Percentiles rank a stretch among this genome's conserved stretches.
These are phyloP conservation scores for Aphelenchoides fujianensis DNA, from an alignment of 1,140 invertebrate species.

Conservation along the genomic window DNA sequence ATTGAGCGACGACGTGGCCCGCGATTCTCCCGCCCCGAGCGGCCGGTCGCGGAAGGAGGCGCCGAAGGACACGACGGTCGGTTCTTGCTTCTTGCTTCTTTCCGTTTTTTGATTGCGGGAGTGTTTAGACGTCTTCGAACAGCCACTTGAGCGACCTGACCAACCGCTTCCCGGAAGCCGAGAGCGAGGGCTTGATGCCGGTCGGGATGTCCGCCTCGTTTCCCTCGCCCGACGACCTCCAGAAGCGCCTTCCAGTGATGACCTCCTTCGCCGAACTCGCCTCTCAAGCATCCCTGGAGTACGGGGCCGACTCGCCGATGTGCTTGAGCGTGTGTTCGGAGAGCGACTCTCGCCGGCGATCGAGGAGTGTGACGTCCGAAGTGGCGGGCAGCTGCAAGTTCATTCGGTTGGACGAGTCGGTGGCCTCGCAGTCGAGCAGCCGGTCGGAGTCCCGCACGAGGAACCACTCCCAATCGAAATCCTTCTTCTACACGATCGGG, in stretches of 20 bases:
- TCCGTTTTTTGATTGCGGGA: no score
- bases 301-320: constrained; percentile 43
- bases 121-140: constrained; percentile 7
- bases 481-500: constrained; percentile 57
- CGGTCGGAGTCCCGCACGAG: constrained; percentile 22
- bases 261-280: constrained; percentile 52
- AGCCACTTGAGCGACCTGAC: constrained; percentile 22
- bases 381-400: constrained; percentile 36
- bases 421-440: constrained; percentile 18
- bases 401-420: constrained; percentile 39
- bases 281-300: constrained; percentile 9
- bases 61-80: constrained; percentile 18
- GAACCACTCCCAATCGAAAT: constrained; percentile 21
- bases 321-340: constrained; percentile 29
- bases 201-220: constrained; percentile 38
- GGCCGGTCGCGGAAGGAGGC: neutral
- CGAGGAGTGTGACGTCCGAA: constrained; percentile 11
- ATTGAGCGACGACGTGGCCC: neutral
- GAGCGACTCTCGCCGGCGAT: neutral
- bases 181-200: constrained; percentile 28
- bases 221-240: constrained; percentile 30
- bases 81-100: no score
- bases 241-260: constrained; percentile 38
- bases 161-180: neutral
- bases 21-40: neutral